Evolutionary conservation across 2,888 invertebrate species (phyloP).

Genomic region (Plebejus anna): DNA sequence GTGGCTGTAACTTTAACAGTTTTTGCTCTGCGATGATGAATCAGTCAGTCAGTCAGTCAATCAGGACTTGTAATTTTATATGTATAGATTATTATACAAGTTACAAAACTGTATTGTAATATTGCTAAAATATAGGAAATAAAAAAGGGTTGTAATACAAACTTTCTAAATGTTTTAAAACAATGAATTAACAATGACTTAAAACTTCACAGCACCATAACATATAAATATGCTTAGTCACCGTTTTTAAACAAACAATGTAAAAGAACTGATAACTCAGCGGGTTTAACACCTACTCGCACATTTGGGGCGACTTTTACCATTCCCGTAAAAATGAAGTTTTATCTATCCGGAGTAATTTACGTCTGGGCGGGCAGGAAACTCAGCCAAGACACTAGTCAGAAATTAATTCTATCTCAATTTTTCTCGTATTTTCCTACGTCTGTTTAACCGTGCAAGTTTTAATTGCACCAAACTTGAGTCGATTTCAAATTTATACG

Average conservation of each 20-base stretch:
- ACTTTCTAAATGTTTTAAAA: not conserved
- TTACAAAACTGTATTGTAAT: not conserved
- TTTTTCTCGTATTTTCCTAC: slow-evolving; percentile 68
- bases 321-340: slow-evolving; percentile 1
- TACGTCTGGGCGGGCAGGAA: slow-evolving; percentile 33
- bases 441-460: slow-evolving; percentile 70
- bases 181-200: not conserved
- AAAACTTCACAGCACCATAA: not conserved
- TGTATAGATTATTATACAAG: not conserved
- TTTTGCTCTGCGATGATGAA: too few species aligned
- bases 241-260: not conserved
- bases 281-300: not conserved
- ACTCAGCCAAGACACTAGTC: slow-evolving; percentile 58
- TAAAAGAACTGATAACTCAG: not conserved
- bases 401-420: slow-evolving; percentile 73
- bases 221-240: not conserved
- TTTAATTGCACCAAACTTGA: slow-evolving; percentile 61
- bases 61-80: too few species aligned
- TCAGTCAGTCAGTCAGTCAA: too few species aligned
- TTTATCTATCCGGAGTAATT: slow-evolving; percentile 4
- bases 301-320: not conserved
- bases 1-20: too few species aligned
- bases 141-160: too few species aligned
- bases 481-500: slow-evolving; percentile 31
- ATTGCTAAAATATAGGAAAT: too few species aligned